Conservation (phyloP, 2,888 invertebrate genomes). For the Notocelia uddmanniana region DNA sequence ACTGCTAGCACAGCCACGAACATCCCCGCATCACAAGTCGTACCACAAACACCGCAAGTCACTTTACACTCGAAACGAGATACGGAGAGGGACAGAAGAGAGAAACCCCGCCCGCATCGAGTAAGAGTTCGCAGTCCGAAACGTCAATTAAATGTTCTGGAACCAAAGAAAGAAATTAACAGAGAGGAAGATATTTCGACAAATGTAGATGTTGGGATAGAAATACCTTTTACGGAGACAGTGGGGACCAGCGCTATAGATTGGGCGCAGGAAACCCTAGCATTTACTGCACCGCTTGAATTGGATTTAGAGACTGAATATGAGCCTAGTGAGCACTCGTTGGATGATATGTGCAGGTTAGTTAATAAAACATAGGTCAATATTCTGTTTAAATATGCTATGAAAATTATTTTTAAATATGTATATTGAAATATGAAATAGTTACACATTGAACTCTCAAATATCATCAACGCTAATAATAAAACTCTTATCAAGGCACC, state of each 20-base stretch:
- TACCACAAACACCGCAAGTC: neutral
- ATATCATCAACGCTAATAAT: too few relatives aligned
- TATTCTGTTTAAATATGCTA: too few relatives aligned
- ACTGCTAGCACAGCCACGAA: conserved; percentile 46
- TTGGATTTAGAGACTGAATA: conserved; percentile 54
- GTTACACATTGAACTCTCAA: too few relatives aligned
- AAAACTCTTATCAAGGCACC: too few relatives aligned
- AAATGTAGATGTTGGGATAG: neutral
- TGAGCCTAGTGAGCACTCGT: conserved; percentile 65
- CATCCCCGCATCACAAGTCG: neutral
- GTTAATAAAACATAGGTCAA: too few relatives aligned
- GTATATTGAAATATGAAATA: too few relatives aligned
- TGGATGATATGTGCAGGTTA: conserved; percentile 71
- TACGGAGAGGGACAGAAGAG: conserved; percentile 54
- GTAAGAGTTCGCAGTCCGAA: conserved; percentile 76
- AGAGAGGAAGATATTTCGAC: conserved; percentile 35
- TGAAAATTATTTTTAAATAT: too few relatives aligned
- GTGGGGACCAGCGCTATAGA: conserved; percentile 60
- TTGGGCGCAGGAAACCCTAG: conserved; percentile 57
- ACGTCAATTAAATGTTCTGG: conserved; percentile 56
- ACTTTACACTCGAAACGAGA: conserved; percentile 13
- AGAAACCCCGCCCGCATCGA: conserved; percentile 65
- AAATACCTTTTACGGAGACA: conserved; percentile 39
- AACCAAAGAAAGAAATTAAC: conserved; percentile 51
- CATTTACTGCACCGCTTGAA: conserved; percentile 45